Conservation (phyloP, 2,797 vertebrate species). For the Ptychobarbus kaznakovi region DNA sequence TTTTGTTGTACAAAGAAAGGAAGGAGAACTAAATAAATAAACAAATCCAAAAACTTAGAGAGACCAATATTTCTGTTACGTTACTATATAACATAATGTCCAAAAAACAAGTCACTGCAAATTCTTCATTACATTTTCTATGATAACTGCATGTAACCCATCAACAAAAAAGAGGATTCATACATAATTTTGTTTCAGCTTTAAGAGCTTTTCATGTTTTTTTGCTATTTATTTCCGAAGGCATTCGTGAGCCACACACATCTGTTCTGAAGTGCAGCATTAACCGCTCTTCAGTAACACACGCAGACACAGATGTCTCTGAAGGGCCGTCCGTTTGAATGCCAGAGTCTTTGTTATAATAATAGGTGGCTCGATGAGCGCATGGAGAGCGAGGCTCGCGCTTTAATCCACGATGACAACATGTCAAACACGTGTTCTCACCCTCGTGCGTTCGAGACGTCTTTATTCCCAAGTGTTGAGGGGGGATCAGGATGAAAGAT, state of each 20-base stretch:
- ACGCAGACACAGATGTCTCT: constrained; percentile 45
- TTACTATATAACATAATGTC: not conserved
- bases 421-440: constrained; percentile 37
- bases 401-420: constrained; percentile 42
- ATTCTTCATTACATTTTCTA: not conserved
- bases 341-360: constrained; percentile 36
- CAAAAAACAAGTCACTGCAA: not conserved
- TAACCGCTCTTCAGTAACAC: constrained; percentile 33
- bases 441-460: not conserved
- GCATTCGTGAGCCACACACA: constrained; percentile 4
- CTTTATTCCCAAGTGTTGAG: constrained; percentile 32
- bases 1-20: not conserved
- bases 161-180: constrained; percentile 2
- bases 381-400: not conserved
- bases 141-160: not conserved
- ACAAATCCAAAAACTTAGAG: not conserved
- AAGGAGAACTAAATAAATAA: not conserved
- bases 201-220: constrained; percentile 7
- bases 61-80: not conserved
- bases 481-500: constrained; percentile 10
- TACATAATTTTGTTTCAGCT: not conserved
- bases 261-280: constrained; percentile 23
- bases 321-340: constrained; percentile 13
- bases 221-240: not conserved
- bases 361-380: not conserved